phyloP scores from a whole-genome alignment of 2,888 invertebrate genomes.

The Diachrysia chrysitis region DNA sequence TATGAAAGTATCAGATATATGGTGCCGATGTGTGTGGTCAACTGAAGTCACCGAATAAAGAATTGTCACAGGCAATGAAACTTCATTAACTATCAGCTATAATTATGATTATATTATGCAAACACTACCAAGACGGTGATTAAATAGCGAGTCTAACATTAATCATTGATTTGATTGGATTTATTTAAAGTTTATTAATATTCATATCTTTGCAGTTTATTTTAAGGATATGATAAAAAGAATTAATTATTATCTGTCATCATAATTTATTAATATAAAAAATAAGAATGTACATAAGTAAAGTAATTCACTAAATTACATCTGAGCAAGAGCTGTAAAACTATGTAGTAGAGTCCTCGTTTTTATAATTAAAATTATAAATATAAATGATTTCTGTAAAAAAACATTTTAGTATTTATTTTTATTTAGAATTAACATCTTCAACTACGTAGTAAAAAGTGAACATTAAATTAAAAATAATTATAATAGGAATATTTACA shows the following conservation, averaged over 20 bases:
- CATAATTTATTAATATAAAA: conserved; percentile 76
- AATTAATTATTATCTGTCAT: conserved; percentile 56
- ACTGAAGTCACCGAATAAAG: neutral
- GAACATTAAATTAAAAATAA: conserved; percentile 39
- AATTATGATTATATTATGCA: conserved; percentile 1
- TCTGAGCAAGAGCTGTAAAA: conserved; percentile 63
- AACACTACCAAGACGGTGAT: neutral
- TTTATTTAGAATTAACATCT: conserved; percentile 37
- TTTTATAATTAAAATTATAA: conserved; percentile 13
- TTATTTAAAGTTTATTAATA: neutral
- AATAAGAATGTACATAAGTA: conserved; percentile 69
- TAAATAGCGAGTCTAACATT: neutral
- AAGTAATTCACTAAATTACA: conserved; percentile 61
- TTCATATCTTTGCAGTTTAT: neutral
- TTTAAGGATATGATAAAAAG: conserved; percentile 27
- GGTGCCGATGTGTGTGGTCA: neutral
- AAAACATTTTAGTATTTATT: conserved; percentile 16
- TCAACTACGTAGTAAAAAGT: conserved; percentile 39
- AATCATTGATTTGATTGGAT: neutral
- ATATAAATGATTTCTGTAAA: conserved; percentile 13
- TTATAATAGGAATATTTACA: conserved; percentile 42
- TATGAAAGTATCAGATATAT: neutral
- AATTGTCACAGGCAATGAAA: neutral
- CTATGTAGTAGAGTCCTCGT: conserved; percentile 30
- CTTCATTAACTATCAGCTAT: neutral